Evolutionary conservation across 2,797 vertebrate genomes (phyloP).

Genomic region (Periparus ater): DNA sequence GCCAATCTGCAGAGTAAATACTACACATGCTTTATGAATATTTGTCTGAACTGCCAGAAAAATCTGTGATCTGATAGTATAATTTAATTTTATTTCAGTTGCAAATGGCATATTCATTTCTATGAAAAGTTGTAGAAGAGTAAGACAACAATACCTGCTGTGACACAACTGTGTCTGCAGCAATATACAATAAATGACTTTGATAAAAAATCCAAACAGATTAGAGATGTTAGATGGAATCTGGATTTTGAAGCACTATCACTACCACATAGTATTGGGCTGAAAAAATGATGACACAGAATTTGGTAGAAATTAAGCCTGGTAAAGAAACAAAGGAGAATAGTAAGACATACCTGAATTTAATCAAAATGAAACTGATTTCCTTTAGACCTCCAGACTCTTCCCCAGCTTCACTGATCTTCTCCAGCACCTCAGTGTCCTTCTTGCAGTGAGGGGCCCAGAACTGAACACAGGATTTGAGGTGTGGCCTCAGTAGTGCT

Average conservation of each 20-base stretch:
- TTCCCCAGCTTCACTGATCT: fast-evolving
- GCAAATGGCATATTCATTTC: neutral
- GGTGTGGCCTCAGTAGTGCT: neutral
- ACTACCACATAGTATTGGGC: neutral
- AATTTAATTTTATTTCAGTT: neutral
- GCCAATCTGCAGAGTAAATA: neutral
- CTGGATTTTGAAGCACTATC: neutral
- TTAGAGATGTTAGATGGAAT: neutral
- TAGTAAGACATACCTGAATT: neutral
- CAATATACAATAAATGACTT: neutral
- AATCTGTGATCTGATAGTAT: neutral
- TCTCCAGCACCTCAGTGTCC: neutral
- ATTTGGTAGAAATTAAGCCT: neutral
- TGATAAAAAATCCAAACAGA: neutral
- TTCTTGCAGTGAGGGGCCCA: neutral
- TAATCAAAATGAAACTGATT: neutral
- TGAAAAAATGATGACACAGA: neutral
- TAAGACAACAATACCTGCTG: neutral
- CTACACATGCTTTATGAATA: neutral
- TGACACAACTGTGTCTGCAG: neutral
- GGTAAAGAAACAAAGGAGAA: neutral
- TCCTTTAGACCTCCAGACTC: neutral
- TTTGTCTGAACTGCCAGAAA: neutral
- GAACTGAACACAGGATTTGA: neutral
- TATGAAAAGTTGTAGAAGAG: neutral